Percentiles rank a stretch among this genome's conserved stretches.
Conservation (phyloP, 2,113 vertebrate genomes). For the Lucifuga dentata region DNA sequence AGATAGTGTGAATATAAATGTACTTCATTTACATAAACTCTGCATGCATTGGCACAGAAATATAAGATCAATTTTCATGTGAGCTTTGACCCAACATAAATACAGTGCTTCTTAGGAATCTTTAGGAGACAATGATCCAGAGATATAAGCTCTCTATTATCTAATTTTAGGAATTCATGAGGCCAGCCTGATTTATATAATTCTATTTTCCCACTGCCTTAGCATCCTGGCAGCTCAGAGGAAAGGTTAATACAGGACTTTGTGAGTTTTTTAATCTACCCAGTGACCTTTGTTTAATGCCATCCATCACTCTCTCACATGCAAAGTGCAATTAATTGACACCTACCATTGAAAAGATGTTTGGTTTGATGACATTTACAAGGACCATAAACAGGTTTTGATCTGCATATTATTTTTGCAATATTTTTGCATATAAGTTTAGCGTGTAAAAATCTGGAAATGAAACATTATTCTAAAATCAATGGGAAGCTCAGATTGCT, state of each 20-base stretch:
- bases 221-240: neutral
- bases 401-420: no score
- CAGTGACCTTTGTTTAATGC: neutral
- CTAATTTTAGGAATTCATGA: neutral
- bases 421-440: no score
- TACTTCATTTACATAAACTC: conserved; percentile 2
- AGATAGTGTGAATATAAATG: neutral
- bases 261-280: neutral
- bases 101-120: neutral
- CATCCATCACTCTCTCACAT: neutral
- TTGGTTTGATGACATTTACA: neutral
- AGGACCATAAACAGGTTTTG: neutral
- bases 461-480: no score
- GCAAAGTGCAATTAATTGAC: neutral
- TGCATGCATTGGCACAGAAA: neutral
- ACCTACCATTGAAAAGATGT: conserved; percentile 1
- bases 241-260: no score
- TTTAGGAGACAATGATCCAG: conserved; percentile 22
- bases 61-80: neutral
- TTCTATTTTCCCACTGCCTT: neutral
- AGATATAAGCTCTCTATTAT: neutral
- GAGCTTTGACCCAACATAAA: neutral
- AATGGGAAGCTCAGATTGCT: no score
- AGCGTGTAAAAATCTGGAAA: no score
- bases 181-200: neutral